phyloP scores from a whole-genome alignment of 1,140 invertebrate genomes.

The Cotesia typhae region DNA sequence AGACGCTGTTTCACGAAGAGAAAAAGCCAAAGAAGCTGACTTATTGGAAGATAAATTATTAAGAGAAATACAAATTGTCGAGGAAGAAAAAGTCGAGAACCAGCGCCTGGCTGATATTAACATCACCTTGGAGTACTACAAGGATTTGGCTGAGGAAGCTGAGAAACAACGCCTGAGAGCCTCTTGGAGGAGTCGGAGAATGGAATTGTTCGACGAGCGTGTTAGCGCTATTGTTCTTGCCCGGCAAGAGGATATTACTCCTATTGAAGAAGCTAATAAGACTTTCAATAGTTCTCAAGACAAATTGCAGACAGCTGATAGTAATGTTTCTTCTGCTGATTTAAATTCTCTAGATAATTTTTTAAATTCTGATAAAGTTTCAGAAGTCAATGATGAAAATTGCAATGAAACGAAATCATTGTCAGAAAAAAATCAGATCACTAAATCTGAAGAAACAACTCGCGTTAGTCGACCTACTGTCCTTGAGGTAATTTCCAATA shows the following conservation, averaged over 20 bases:
- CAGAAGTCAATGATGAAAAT: constrained; percentile 15
- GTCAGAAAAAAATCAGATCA: constrained; percentile 4
- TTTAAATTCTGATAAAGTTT: not conserved
- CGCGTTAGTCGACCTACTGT: constrained; percentile 50
- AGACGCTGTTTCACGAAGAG: constrained; percentile 58
- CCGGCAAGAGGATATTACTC: constrained; percentile 13
- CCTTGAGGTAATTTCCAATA: constrained; percentile 38
- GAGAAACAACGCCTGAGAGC: constrained; percentile 66
- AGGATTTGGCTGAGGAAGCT: constrained; percentile 67
- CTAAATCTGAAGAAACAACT: constrained; percentile 13
- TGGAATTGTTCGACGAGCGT: constrained; percentile 68
- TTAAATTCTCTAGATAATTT: too few relatives aligned
- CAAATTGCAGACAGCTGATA: too few relatives aligned
- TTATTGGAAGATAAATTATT: constrained; percentile 64
- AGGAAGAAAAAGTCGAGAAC: constrained; percentile 50
- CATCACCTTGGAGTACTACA: constrained; percentile 69
- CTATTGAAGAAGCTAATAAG: not conserved
- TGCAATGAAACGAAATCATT: not conserved
- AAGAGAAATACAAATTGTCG: constrained; percentile 54
- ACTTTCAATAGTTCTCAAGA: not conserved
- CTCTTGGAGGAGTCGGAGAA: constrained; percentile 70
- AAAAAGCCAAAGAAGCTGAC: constrained; percentile 59
- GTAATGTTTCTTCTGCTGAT: too few relatives aligned
- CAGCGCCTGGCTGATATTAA: constrained; percentile 49
- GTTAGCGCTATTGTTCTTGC: constrained; percentile 43